phyloP scores from a whole-genome alignment of 2,797 vertebrate species.

The Alosa sapidissima region DNA sequence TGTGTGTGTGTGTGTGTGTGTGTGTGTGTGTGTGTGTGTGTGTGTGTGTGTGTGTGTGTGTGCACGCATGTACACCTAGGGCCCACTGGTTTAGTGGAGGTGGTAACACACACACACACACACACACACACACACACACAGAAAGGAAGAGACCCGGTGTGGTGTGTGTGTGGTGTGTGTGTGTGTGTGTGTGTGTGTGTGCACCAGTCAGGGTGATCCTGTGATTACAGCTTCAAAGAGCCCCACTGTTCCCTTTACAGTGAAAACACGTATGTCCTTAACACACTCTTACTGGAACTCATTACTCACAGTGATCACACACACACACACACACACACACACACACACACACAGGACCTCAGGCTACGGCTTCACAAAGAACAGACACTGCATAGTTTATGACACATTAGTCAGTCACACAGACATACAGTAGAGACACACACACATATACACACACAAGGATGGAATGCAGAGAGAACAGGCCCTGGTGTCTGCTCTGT shows the following conservation, averaged over 20 bases:
- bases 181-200: too few species aligned
- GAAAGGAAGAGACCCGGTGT: neutral
- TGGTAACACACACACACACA: neutral
- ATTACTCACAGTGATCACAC: neutral
- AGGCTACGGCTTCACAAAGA: neutral
- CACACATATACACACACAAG: neutral
- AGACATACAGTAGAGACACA: neutral
- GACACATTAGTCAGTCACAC: neutral
- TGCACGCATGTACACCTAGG: neutral
- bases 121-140: neutral
- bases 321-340: neutral
- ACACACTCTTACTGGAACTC: neutral
- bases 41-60: neutral
- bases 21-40: constrained; percentile 11
- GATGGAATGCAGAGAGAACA: neutral
- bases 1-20: too few species aligned
- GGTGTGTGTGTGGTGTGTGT: too few species aligned
- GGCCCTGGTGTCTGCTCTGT: neutral
- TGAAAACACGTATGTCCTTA: constrained; percentile 12
- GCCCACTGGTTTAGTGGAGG: neutral
- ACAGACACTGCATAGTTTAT: constrained; percentile 10
- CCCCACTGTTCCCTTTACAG: neutral
- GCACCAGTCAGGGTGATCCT: too few species aligned
- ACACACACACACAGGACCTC: neutral
- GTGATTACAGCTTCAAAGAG: constrained; percentile 11